These are phyloP conservation scores for Pardosa pseudoannulata DNA, from an alignment of 2,888 invertebrate genomes.

Conservation along the genomic window DNA sequence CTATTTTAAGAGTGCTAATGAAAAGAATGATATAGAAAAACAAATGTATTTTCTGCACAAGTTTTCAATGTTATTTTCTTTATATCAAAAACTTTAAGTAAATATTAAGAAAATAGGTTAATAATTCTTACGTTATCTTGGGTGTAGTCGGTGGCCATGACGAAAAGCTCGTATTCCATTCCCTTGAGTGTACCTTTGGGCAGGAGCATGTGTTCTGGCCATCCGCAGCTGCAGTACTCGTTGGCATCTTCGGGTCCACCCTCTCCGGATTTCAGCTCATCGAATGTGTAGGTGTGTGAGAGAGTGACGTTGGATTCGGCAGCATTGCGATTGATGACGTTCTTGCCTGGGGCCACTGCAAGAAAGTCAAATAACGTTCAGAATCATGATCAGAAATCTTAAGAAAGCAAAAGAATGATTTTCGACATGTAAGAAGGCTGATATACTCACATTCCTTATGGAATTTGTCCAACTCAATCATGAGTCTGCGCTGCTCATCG, in stretches of 20 bases:
- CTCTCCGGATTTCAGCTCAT: constrained; percentile 81
- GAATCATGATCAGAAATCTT: too few relatives aligned
- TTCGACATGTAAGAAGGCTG: too few relatives aligned
- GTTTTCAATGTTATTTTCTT: too few relatives aligned
- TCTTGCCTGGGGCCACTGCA: constrained; percentile 82
- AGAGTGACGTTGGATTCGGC: constrained; percentile 83
- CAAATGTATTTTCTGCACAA: too few relatives aligned
- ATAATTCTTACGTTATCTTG: constrained; percentile 81
- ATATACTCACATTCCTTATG: constrained; percentile 82
- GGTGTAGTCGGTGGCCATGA: constrained; percentile 86
- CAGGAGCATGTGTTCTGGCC: constrained; percentile 89
- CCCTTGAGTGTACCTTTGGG: constrained; percentile 85
- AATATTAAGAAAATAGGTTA: too few relatives aligned
- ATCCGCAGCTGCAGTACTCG: constrained; percentile 90
- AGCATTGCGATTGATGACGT: constrained; percentile 84
- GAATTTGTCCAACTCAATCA: constrained; percentile 87
- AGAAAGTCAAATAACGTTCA: background rate
- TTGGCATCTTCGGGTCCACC: constrained; percentile 64
- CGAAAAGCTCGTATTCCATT: constrained; percentile 84
- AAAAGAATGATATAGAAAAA: too few relatives aligned
- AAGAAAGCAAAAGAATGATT: too few relatives aligned
- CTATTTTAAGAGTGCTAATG: too few relatives aligned
- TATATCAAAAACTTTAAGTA: too few relatives aligned
- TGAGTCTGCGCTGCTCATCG: constrained; percentile 82
- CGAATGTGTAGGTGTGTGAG: constrained; percentile 85